Conservation (phyloP, 2,113 vertebrate species). For the Lophura nycthemera region DNA sequence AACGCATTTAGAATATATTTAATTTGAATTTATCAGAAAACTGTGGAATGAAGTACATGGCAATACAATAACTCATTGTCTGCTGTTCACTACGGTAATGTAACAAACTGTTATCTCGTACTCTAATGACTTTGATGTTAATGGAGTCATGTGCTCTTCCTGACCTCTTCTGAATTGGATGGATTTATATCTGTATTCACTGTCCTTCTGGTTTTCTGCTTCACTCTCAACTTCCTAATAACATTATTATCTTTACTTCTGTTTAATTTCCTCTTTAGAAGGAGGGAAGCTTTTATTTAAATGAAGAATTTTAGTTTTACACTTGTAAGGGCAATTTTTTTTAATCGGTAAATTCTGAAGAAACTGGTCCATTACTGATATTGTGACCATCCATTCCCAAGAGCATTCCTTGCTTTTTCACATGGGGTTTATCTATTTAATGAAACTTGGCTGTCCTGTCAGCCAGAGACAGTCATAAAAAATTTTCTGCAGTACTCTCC, state of each 20-base stretch:
- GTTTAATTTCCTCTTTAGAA: not conserved
- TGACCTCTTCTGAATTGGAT: conserved; percentile 58
- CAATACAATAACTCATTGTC: conserved; percentile 50
- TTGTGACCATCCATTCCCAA: not conserved
- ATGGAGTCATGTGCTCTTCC: conserved; percentile 22
- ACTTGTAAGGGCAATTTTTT: not conserved
- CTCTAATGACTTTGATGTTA: conserved; percentile 66
- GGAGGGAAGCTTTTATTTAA: conserved; percentile 24
- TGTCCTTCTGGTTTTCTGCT: conserved; percentile 36
- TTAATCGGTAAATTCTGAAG: not conserved
- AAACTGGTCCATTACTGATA: not conserved
- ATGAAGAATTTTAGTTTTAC: not conserved
- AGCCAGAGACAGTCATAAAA: not conserved
- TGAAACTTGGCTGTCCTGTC: not conserved
- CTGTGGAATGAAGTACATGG: conserved; percentile 14
- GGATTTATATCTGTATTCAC: not conserved
- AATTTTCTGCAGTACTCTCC: not conserved
- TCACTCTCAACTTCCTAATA: not conserved
- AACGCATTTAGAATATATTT: conserved; percentile 36
- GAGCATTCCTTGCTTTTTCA: not conserved
- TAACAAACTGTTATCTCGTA: conserved; percentile 64
- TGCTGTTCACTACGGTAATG: conserved; percentile 37
- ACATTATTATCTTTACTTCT: conserved; percentile 27
- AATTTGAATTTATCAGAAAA: conserved; percentile 61
- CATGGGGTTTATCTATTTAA: not conserved